Conservation (phyloP, 2,888 invertebrate species). For the Hanleya hanleyi region DNA sequence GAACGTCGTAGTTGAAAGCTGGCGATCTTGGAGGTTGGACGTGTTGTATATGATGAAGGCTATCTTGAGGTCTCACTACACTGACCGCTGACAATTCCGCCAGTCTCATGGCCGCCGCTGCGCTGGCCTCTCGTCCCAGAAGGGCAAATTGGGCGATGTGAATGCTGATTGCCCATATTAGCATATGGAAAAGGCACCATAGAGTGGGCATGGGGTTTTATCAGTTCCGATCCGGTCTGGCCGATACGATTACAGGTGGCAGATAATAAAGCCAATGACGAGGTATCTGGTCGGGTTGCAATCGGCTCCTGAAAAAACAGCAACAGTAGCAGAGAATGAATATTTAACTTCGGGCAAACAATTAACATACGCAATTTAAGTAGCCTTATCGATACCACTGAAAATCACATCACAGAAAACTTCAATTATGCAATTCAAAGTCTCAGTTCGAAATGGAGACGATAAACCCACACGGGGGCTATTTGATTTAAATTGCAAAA, state of each 20-base stretch:
- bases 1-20: conserved; percentile 53
- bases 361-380: no score
- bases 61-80: background rate
- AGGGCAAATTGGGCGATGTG: conserved; percentile 3
- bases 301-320: conserved; percentile 16
- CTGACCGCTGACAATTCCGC: conserved; percentile 4
- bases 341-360: no score
- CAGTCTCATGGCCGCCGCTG: conserved; percentile 6
- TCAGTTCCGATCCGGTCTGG: background rate
- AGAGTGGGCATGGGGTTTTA: conserved; percentile 5
- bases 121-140: conserved; percentile 2
- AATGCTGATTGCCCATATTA: conserved; percentile 9
- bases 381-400: no score
- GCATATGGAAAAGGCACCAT: conserved; percentile 2
- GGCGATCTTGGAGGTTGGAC: conserved; percentile 21
- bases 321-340: no score
- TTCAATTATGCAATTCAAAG: no score
- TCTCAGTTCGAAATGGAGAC: no score
- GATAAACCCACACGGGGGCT: no score
- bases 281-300: conserved; percentile 73
- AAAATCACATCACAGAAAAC: no score
- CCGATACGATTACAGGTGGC: conserved; percentile 80
- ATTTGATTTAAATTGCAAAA: no score
- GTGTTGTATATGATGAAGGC: conserved; percentile 10
- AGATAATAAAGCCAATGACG: conserved; percentile 82